Conservation (phyloP, 1,140 invertebrate genomes). For the Drosophila equinoxialis region DNA sequence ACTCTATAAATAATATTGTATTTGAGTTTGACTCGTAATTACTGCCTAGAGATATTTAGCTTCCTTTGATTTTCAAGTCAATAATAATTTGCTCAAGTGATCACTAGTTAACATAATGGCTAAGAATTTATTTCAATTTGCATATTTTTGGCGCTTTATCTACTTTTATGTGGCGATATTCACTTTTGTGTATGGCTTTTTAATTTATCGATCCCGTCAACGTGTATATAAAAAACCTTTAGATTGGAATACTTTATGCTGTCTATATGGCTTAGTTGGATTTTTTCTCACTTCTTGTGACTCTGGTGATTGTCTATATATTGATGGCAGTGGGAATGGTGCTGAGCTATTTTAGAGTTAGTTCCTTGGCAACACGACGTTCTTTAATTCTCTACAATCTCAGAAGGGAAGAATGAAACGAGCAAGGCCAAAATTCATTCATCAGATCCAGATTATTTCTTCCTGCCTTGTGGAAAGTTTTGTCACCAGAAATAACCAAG, state of each 20-base stretch:
- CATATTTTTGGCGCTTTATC: constrained; percentile 24
- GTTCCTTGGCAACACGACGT: background rate
- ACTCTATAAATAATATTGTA: no score
- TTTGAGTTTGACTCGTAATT: no score
- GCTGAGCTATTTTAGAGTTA: background rate
- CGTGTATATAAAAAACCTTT: constrained; percentile 28
- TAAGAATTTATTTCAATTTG: background rate
- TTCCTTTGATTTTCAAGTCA: background rate
- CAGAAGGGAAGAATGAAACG: background rate
- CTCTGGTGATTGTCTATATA: constrained; percentile 19
- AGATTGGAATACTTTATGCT: constrained; percentile 12
- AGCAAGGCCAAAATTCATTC: no score
- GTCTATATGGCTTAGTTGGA: constrained; percentile 14
- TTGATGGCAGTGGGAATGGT: background rate
- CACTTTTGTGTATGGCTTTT: background rate
- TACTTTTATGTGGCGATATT: constrained; percentile 30
- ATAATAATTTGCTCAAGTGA: background rate
- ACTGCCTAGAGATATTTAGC: no score
- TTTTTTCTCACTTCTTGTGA: constrained; percentile 7
- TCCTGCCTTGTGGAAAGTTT: no score
- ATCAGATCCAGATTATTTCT: no score
- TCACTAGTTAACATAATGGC: background rate
- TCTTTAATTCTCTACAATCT: background rate
- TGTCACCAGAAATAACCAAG: background rate
- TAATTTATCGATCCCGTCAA: constrained; percentile 2